Evolutionary conservation across 1,140 invertebrate species (phyloP), one percentile per base, ranked within the genome.

Genomic region (Drosophila sp.): DNA sequence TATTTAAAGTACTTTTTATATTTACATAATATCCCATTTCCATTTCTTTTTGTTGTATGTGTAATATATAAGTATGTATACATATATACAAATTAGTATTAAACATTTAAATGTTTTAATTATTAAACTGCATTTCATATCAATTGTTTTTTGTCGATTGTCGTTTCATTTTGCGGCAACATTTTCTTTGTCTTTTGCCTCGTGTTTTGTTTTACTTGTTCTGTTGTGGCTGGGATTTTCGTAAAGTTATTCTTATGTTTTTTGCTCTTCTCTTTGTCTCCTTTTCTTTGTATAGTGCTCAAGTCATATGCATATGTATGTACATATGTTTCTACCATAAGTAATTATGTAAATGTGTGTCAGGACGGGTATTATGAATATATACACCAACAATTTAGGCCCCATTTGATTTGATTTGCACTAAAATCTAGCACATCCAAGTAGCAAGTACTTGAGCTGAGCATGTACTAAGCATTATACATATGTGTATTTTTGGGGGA

Each of bases 91-190:
- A 69, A 70, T 73, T 29, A n/a, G 43, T 45, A 27, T 38, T 61
- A 46, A 46, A 36, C 40, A 43, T 48, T 27, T 50, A 43, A n/a
- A 4, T 38, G 1, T 21, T 21, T 21, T 21, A 2, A 2, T 21
- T 21, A 43, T 36, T 51, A 41, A 64, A 50, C 41, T 71, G 51
- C 32, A 61, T 41, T 71, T 72, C 65, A 50, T 51, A 62, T 36
- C 46, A 48, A 62, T 40, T 51, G 18, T 56, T 53, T 53, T 48
- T 65, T 78, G 34, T 78, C 62, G 72, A 78, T 78, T 78, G 76
- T 78, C 72, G 40, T 66, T 76, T 75, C 56, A 54, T 78, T 74
- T 78, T 75, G 54, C 61, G 65, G 70, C 63, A 76, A 66, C 48
- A 53, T 53, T 72, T 58, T 25, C 40, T 61, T 50, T 58, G 21